A percentile compares a stretch with the other conserved stretches of the same genome.
Evolutionary conservation across 2,888 invertebrate species (phyloP).

Genomic region (Yponomeuta plumbellus): DNA sequence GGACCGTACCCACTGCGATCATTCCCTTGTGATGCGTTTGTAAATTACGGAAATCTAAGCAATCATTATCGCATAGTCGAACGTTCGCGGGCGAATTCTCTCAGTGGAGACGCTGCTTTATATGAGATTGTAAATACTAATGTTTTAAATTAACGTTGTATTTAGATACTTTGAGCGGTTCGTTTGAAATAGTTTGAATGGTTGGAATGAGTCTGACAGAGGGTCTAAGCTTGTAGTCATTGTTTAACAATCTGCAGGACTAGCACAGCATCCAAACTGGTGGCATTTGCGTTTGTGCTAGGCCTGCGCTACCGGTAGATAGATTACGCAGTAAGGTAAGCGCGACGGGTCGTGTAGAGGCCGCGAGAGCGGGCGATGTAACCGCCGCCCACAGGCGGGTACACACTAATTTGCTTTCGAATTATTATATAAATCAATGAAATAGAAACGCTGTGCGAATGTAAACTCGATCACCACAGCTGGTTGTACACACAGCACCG

Average conservation of each 20-base stretch:
- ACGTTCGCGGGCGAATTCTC: no score
- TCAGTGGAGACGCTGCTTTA: neutral
- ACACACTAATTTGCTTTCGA: neutral
- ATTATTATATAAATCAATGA: neutral
- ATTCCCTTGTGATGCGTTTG: neutral
- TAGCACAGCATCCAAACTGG: neutral
- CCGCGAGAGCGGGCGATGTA: neutral
- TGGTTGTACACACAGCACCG: neutral
- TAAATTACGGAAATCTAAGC: neutral
- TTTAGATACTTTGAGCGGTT: constrained; percentile 1
- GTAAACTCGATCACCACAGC: neutral
- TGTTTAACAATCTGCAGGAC: neutral
- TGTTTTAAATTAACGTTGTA: neutral
- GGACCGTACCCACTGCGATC: neutral
- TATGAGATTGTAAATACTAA: neutral
- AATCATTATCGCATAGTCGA: neutral
- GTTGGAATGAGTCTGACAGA: neutral
- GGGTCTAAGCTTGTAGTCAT: constrained; percentile 2
- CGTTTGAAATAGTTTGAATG: neutral
- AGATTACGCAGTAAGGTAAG: neutral
- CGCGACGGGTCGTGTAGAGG: neutral
- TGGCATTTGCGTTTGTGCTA: neutral
- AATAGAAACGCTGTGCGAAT: neutral
- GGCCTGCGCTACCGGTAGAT: neutral
- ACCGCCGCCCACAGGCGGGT: neutral